Evolutionary conservation across 2,797 vertebrate species (phyloP).

Genomic region (Enteromius anoplus): DNA sequence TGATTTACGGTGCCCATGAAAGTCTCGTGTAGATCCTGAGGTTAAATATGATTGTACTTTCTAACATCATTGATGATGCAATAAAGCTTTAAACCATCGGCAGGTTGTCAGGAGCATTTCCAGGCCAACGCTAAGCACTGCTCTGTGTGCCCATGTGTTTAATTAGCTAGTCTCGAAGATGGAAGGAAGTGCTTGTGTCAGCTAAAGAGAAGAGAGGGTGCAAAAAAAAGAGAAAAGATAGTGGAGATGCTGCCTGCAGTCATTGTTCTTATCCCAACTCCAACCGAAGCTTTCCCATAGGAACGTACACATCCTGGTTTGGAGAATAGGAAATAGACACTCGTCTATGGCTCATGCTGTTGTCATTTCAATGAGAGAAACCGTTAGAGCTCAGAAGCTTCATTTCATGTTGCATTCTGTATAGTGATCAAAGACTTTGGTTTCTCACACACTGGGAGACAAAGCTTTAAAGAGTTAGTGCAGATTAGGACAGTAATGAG

Average conservation of each 20-base stretch:
- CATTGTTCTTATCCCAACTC: constrained; percentile 10
- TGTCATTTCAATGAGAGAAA: constrained; percentile 25
- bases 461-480: constrained; percentile 15
- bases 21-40: not conserved
- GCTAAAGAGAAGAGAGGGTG: constrained; percentile 61
- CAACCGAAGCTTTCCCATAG: not conserved
- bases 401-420: not conserved
- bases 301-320: not conserved
- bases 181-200: constrained; percentile 62
- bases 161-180: constrained; percentile 35
- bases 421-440: constrained; percentile 11
- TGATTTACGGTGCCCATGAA: not conserved
- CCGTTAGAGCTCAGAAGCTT: not conserved
- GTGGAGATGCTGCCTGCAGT: constrained; percentile 11
- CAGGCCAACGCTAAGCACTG: constrained; percentile 8
- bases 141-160: constrained; percentile 27
- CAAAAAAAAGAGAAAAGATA: constrained; percentile 9
- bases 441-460: not conserved
- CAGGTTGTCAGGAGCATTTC: not conserved
- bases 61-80: constrained; percentile 43
- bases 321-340: not conserved
- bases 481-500: not conserved
- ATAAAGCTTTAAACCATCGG: constrained; percentile 25
- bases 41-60: constrained; percentile 14
- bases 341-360: not conserved